phyloP scores from a whole-genome alignment of 2,888 invertebrate species.

The Bombylius discolor region DNA sequence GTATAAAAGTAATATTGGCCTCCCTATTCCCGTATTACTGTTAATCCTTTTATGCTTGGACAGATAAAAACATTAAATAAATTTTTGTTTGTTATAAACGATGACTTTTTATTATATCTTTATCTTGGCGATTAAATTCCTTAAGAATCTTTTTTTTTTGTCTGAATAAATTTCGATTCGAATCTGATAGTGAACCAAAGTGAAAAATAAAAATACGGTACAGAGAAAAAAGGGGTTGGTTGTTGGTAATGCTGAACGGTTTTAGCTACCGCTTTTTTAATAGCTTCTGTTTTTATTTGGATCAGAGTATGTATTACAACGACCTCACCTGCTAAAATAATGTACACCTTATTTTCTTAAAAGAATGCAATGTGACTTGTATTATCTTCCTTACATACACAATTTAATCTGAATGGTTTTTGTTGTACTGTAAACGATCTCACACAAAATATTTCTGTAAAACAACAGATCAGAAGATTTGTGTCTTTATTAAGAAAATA shows the following conservation, averaged over 20 bases:
- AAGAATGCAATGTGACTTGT: too few relatives aligned
- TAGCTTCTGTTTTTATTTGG: too few relatives aligned
- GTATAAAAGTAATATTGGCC: too few relatives aligned
- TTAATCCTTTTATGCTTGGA: too few relatives aligned
- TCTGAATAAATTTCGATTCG: neutral
- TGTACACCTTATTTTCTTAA: neutral
- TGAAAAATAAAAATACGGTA: too few relatives aligned
- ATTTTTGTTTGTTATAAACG: neutral
- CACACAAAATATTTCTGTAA: neutral
- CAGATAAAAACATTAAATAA: too few relatives aligned
- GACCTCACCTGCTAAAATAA: neutral
- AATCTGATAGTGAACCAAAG: too few relatives aligned
- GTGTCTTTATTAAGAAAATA: neutral
- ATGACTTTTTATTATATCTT: conserved; percentile 13
- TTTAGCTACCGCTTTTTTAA: too few relatives aligned
- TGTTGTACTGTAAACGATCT: neutral
- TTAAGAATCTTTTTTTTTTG: neutral
- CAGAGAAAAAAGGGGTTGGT: neutral
- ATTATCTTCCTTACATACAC: neutral
- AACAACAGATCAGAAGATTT: neutral
- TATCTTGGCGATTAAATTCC: conserved; percentile 11
- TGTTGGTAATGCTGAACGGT: too few relatives aligned
- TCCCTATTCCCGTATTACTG: too few relatives aligned
- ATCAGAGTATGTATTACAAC: neutral
- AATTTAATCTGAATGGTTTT: neutral